Conservation (phyloP, 2,888 invertebrate species). For the Drosophila rubida region DNA sequence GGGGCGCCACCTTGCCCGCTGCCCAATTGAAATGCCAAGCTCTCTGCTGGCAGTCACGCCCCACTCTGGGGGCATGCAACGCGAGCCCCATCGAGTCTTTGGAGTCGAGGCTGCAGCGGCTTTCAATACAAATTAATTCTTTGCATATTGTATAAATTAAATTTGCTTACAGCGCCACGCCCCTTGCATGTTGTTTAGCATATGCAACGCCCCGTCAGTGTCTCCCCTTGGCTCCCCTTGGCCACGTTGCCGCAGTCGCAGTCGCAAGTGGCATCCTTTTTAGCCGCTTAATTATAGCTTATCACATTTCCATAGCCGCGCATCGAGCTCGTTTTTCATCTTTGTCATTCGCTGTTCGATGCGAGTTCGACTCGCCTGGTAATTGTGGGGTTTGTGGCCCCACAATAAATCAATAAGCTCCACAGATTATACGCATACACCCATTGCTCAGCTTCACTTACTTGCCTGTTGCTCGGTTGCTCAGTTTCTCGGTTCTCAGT, state of each 20-base stretch:
- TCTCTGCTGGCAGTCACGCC: constrained; percentile 35
- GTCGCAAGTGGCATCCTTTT: constrained; percentile 53
- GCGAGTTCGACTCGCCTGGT: constrained; percentile 27
- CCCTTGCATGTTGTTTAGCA: constrained; percentile 83
- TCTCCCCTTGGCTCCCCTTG: background rate
- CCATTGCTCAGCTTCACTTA: constrained; percentile 18
- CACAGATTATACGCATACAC: constrained; percentile 9
- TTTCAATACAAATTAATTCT: constrained; percentile 75
- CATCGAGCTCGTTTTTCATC: constrained; percentile 81
- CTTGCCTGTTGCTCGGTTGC: background rate
- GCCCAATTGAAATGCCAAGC: constrained; percentile 70
- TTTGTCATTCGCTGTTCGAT: constrained; percentile 69
- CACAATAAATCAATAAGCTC: constrained; percentile 76
- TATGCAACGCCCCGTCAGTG: constrained; percentile 74
- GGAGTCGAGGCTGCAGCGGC: constrained; percentile 2
- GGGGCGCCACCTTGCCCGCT: constrained; percentile 75
- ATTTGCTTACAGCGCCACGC: constrained; percentile 82
- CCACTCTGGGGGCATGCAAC: constrained; percentile 28
- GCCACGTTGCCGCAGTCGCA: constrained; percentile 6
- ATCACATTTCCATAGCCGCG: constrained; percentile 83
- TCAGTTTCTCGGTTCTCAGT: background rate
- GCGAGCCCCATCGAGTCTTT: background rate
- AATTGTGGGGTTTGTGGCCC: constrained; percentile 73
- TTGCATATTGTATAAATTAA: constrained; percentile 83
- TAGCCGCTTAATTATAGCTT: constrained; percentile 82